These are phyloP conservation scores for Panulirus ornatus DNA, from an alignment of 1,140 invertebrate genomes.

Conservation along the genomic window DNA sequence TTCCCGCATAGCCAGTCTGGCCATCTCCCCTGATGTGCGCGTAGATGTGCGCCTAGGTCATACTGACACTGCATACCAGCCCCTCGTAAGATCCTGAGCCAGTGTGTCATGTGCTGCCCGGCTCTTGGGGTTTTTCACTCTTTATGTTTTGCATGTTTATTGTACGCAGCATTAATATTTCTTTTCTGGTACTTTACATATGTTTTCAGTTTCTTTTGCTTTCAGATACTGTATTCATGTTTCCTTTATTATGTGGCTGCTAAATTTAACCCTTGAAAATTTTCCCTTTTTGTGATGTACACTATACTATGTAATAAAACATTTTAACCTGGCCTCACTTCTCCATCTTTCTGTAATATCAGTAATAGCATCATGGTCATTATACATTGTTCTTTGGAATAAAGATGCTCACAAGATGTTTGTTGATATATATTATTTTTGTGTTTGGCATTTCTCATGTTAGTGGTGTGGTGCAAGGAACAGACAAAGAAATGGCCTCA, in stretches of 20 bases:
- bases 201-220: background rate
- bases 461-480: no score
- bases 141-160: constrained; percentile 23
- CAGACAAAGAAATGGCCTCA: no score
- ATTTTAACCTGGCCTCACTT: no score
- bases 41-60: constrained; percentile 60
- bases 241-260: background rate
- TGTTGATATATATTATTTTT: no score
- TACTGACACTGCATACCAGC: constrained; percentile 56
- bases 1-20: constrained; percentile 64
- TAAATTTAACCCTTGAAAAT: background rate
- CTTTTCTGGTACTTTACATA: constrained; percentile 3
- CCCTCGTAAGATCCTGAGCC: constrained; percentile 55
- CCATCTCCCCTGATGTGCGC: constrained; percentile 59
- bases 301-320: no score
- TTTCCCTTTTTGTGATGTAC: no score
- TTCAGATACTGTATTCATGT: background rate
- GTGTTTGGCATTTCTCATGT: no score
- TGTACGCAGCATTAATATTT: constrained; percentile 7
- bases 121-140: constrained; percentile 6
- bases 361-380: no score
- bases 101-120: constrained; percentile 27
- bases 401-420: no score
- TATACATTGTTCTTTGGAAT: no score
- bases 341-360: no score